These are phyloP conservation scores for Meiosimyza decipiens DNA, from an alignment of 2,888 invertebrate genomes.

Conservation along the genomic window DNA sequence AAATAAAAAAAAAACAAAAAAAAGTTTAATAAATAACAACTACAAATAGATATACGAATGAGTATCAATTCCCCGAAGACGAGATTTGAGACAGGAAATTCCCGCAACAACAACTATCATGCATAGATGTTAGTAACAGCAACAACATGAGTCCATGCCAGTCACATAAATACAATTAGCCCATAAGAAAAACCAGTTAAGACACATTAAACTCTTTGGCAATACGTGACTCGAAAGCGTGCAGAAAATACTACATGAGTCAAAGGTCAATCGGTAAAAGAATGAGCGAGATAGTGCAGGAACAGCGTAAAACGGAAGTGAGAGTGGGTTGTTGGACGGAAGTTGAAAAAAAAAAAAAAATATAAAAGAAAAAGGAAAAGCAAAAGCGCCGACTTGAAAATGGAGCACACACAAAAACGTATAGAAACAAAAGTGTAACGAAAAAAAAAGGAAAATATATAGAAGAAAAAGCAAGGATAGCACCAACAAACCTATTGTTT, in stretches of 20 bases:
- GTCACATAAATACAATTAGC: constrained; percentile 62
- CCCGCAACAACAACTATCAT: background rate
- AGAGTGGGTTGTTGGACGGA: background rate
- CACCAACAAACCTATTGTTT: background rate
- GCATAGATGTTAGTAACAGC: no score
- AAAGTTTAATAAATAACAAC: background rate
- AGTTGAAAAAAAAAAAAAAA: background rate
- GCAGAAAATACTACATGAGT: constrained; percentile 42
- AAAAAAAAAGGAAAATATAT: constrained; percentile 5
- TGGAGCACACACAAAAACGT: constrained; percentile 48
- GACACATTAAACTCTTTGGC: constrained; percentile 34
- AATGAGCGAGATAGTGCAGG: background rate
- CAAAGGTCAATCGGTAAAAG: constrained; percentile 55
- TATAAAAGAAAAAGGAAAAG: background rate
- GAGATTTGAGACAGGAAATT: constrained; percentile 19
- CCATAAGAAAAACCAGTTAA: constrained; percentile 43
- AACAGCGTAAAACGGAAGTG: constrained; percentile 24
- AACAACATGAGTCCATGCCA: constrained; percentile 49
- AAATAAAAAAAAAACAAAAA: background rate
- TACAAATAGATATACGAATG: constrained; percentile 5
- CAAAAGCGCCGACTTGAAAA: constrained; percentile 22
- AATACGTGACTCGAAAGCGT: constrained; percentile 43
- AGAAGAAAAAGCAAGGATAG: background rate
- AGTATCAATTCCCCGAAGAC: background rate
- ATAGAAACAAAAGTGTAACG: constrained; percentile 54